These are phyloP conservation scores for Tetraodon nigroviridis DNA, from an alignment of 2,113 vertebrate species.

Conservation along the genomic window DNA sequence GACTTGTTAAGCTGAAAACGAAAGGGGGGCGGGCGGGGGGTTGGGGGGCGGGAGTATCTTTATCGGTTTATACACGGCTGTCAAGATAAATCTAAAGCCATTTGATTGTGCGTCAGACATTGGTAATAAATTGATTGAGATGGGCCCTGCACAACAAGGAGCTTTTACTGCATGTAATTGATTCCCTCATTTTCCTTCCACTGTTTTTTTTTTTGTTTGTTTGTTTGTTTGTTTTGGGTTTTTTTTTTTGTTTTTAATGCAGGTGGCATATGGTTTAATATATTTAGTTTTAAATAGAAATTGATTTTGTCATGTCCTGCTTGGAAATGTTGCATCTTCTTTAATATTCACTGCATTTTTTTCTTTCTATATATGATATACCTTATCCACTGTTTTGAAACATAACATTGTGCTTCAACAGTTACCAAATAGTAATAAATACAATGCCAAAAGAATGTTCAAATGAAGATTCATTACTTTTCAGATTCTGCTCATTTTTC, in stretches of 20 bases:
- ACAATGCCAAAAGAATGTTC: conserved; percentile 4
- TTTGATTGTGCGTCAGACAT: conserved; percentile 26
- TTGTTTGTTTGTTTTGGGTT: too few species aligned
- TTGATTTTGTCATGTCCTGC: too few species aligned
- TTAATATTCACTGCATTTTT: too few species aligned
- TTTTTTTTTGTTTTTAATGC: too few species aligned
- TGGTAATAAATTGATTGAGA: conserved; percentile 21
- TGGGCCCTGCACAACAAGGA: not conserved
- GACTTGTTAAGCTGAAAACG: conserved; percentile 32
- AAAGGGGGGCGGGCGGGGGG: conserved; percentile 38
- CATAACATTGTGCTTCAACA: not conserved
- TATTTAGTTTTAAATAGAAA: too few species aligned
- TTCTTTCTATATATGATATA: too few species aligned
- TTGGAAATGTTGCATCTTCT: not conserved
- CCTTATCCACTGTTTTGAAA: not conserved
- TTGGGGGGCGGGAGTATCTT: conserved; percentile 18
- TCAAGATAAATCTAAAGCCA: conserved; percentile 28
- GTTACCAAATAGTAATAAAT: conserved; percentile 8
- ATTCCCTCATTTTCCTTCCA: too few species aligned
- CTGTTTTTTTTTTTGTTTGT: too few species aligned
- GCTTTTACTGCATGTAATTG: too few species aligned
- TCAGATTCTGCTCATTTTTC: conserved; percentile 17
- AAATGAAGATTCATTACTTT: conserved; percentile 29
- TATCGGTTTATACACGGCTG: conserved; percentile 32
- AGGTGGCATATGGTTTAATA: too few species aligned